Conservation (phyloP, 2,113 vertebrate species). For the Eudyptes chrysolophus region DNA sequence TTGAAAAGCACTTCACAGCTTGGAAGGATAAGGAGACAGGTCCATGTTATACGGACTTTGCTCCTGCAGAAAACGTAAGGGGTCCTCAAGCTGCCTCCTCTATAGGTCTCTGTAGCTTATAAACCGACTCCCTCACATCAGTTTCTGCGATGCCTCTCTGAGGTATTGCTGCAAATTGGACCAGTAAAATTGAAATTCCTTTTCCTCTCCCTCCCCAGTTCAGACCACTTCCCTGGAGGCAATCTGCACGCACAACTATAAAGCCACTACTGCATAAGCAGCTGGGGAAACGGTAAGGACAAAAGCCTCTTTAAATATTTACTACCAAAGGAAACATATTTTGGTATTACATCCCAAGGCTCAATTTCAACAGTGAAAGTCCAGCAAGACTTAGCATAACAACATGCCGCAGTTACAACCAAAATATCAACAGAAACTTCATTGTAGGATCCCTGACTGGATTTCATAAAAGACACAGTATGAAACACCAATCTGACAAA, state of each 20-base stretch:
- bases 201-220: neutral
- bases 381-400: neutral
- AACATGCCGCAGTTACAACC: neutral
- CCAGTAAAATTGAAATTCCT: neutral
- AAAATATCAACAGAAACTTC: neutral
- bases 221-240: neutral
- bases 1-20: neutral
- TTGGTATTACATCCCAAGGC: neutral
- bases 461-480: neutral
- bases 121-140: neutral
- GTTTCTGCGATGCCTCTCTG: neutral
- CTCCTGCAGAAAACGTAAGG: neutral
- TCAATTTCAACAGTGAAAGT: neutral
- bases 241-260: neutral
- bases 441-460: neutral
- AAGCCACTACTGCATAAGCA: neutral
- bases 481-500: neutral
- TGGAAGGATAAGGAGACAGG: neutral
- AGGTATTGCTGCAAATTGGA: neutral
- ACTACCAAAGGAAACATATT: neutral
- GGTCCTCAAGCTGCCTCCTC: neutral
- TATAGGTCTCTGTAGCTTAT: neutral
- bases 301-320: neutral
- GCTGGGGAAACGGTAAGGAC: neutral
- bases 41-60: neutral